Percentiles rank a stretch among this genome's conserved stretches.
phyloP scores from a whole-genome alignment of 2,113 vertebrate genomes.

The Anguilla japonica region DNA sequence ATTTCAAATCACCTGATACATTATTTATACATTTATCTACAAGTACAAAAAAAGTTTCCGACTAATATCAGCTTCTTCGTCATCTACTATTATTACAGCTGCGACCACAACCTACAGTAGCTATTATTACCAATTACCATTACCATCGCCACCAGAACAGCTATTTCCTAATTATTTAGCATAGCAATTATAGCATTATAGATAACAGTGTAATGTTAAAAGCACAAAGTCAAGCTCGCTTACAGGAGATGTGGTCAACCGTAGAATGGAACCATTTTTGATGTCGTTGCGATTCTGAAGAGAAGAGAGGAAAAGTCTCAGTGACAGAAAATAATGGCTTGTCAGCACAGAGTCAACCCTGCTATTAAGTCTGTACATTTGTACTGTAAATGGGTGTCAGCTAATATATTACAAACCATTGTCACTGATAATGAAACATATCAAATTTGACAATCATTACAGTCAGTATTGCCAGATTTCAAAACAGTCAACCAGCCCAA shows the following conservation, averaged over 20 bases:
- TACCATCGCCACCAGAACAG: background rate
- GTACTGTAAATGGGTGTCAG: background rate
- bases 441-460: too few relatives aligned
- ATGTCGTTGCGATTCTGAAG: constrained; percentile 96
- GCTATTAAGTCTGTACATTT: background rate
- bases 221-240: constrained; percentile 54
- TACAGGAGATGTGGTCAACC: constrained; percentile 91
- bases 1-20: background rate
- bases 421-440: too few relatives aligned
- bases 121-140: background rate
- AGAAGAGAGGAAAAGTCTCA: constrained; percentile 41
- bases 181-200: background rate
- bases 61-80: background rate
- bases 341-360: background rate
- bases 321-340: background rate
- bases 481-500: too few relatives aligned
- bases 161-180: background rate
- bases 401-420: too few relatives aligned
- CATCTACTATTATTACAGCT: background rate
- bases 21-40: background rate
- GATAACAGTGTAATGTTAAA: background rate
- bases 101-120: background rate
- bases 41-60: background rate
- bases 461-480: too few relatives aligned
- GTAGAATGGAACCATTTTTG: constrained; percentile 95